A percentile compares a stretch with the other conserved stretches of the same genome.
These are phyloP conservation scores for Drosophila parvula DNA, from an alignment of 1,140 invertebrate species.

Conservation along the genomic window DNA sequence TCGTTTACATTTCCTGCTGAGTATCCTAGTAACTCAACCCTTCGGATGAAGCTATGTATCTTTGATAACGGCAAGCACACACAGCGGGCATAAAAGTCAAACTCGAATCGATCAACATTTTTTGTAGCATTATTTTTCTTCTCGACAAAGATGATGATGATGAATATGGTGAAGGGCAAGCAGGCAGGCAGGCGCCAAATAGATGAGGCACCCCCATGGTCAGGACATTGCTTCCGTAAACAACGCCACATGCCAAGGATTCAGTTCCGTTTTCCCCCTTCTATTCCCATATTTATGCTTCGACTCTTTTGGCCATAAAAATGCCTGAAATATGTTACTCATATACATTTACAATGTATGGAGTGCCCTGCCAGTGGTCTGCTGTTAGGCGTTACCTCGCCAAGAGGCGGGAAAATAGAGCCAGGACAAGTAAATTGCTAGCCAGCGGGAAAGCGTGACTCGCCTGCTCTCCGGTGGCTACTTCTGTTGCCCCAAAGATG, in stretches of 20 bases:
- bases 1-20: neutral
- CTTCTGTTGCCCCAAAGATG: constrained; percentile 1
- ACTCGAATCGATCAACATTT: constrained; percentile 67
- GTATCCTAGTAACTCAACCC: neutral
- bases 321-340: constrained; percentile 70
- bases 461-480: constrained; percentile 22
- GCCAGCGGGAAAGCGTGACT: constrained; percentile 41
- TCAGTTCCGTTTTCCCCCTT: neutral
- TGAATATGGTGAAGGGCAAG: constrained; percentile 12
- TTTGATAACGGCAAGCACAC: constrained; percentile 17
- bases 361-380: constrained; percentile 9
- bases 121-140: constrained; percentile 34
- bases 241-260: constrained; percentile 42
- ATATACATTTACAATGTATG: constrained; percentile 63
- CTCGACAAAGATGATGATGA: constrained; percentile 38
- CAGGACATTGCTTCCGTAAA: constrained; percentile 60
- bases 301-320: constrained; percentile 52
- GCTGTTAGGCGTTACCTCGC: constrained; percentile 55
- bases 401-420: constrained; percentile 33
- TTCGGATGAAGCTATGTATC: neutral
- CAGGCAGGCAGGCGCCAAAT: constrained; percentile 33
- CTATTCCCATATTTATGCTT: constrained; percentile 23
- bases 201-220: constrained; percentile 54
- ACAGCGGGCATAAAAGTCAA: constrained; percentile 54
- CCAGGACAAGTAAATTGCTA: constrained; percentile 53